Conservation (phyloP, 2,888 invertebrate genomes). For the Tanytarsus gracilentus region DNA sequence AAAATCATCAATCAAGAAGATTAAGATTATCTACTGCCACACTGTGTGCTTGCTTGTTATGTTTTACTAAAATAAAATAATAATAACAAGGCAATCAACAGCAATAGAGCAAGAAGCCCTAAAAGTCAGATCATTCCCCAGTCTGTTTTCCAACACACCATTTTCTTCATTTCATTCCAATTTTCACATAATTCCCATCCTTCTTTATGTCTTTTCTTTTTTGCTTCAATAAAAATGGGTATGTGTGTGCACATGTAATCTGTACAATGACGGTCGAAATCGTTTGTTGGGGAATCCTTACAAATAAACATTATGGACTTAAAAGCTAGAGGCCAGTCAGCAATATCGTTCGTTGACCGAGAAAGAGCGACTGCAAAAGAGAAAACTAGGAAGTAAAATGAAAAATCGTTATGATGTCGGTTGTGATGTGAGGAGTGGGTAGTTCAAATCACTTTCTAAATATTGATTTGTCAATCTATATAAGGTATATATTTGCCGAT, state of each 20-base stretch:
- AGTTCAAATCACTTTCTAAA: constrained; percentile 8
- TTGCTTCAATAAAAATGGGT: too few species aligned
- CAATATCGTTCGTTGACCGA: too few species aligned
- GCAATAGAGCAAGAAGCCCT: too few species aligned
- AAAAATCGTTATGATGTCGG: not conserved
- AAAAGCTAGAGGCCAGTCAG: too few species aligned
- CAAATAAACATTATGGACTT: constrained; percentile 10
- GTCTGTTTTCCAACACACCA: too few species aligned
- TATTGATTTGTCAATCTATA: constrained; percentile 18
- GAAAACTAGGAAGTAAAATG: not conserved
- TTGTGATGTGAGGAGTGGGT: not conserved
- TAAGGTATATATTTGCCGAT: not conserved
- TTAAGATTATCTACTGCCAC: constrained; percentile 19
- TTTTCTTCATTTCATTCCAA: too few species aligned
- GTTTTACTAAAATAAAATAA: not conserved
- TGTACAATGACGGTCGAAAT: not conserved
- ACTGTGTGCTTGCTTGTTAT: too few species aligned
- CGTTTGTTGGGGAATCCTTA: constrained; percentile 2
- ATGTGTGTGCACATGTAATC: not conserved
- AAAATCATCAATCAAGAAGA: constrained; percentile 24
- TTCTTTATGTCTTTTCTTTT: too few species aligned
- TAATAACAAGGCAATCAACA: too few species aligned
- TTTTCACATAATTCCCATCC: too few species aligned
- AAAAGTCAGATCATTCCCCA: too few species aligned
- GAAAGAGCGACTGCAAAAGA: too few species aligned